A percentile compares a stretch with the other conserved stretches of the same genome.
These are phyloP conservation scores for Oreochromis tanganicae DNA, from an alignment of 2,113 vertebrate genomes.

Conservation along the genomic window DNA sequence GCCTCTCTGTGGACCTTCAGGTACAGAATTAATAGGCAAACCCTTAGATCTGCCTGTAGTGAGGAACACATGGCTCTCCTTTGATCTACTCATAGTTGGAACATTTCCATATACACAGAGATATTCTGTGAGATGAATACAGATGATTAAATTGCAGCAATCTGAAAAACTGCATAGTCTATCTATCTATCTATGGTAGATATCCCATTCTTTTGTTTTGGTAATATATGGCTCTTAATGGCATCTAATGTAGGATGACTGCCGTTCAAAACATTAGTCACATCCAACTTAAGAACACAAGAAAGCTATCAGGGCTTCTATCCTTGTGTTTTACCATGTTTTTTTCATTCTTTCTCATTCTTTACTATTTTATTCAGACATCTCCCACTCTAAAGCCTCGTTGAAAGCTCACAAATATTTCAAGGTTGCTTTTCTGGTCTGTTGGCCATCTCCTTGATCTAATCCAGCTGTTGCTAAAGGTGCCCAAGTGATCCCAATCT, in stretches of 20 bases:
- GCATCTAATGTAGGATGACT: conserved; percentile 22
- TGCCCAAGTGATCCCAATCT: not conserved
- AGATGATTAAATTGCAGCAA: conserved; percentile 32
- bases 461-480: not conserved
- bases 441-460: not conserved
- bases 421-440: conserved; percentile 21
- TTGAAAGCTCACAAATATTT: conserved; percentile 17
- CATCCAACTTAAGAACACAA: conserved; percentile 12
- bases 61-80: conserved; percentile 46
- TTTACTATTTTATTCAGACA: conserved; percentile 32
- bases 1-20: conserved; percentile 42
- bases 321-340: conserved; percentile 14
- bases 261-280: conserved; percentile 18
- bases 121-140: conserved; percentile 30
- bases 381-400: not conserved
- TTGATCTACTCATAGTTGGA: conserved; percentile 50
- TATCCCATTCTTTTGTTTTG: not conserved
- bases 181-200: not conserved
- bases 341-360: not conserved
- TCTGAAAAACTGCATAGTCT: not conserved
- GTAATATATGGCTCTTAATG: conserved; percentile 30
- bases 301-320: conserved; percentile 45
- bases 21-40: conserved; percentile 50
- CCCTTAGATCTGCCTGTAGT: conserved; percentile 39
- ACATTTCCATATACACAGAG: conserved; percentile 36